Percentiles rank a stretch among this genome's conserved stretches.
phyloP scores from a whole-genome alignment of 1,140 invertebrate species.

The Neelides sp. region DNA sequence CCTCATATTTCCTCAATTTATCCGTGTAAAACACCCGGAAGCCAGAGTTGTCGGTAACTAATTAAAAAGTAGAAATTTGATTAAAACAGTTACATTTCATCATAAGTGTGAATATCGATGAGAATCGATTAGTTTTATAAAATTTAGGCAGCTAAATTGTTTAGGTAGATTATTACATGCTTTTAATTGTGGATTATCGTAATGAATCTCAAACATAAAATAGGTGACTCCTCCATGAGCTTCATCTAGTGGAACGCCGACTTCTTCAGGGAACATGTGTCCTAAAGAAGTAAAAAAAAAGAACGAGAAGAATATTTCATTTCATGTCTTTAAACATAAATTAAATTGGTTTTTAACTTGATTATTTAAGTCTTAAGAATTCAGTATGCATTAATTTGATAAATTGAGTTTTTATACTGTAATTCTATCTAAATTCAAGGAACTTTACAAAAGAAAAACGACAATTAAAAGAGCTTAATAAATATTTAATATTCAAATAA shows the following conservation, averaged over 20 bases:
- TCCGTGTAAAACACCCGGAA: conserved; percentile 63
- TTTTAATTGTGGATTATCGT: conserved; percentile 58
- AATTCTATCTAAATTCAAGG: too few species aligned
- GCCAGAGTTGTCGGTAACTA: conserved; percentile 56
- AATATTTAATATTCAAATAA: too few species aligned
- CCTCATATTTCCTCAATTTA: conserved; percentile 55
- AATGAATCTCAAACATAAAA: conserved; percentile 81
- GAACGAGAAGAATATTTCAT: too few species aligned
- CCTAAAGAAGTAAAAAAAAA: conserved; percentile 38
- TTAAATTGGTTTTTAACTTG: conserved; percentile 23
- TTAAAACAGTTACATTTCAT: not conserved
- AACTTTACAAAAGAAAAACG: too few species aligned
- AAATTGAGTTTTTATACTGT: too few species aligned
- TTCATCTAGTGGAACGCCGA: conserved; percentile 64
- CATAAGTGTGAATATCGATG: not conserved
- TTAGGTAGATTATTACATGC: conserved; percentile 38
- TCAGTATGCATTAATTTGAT: too few species aligned
- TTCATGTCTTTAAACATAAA: too few species aligned
- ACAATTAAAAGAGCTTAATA: too few species aligned
- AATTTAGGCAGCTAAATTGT: not conserved
- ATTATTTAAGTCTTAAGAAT: too few species aligned
- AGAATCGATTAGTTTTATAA: not conserved
- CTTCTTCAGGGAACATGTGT: conserved; percentile 64
- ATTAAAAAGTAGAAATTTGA: conserved; percentile 5
- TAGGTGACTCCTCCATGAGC: conserved; percentile 51